phyloP scores from a whole-genome alignment of 2,113 vertebrate species.

The Oryzias javanicus region DNA sequence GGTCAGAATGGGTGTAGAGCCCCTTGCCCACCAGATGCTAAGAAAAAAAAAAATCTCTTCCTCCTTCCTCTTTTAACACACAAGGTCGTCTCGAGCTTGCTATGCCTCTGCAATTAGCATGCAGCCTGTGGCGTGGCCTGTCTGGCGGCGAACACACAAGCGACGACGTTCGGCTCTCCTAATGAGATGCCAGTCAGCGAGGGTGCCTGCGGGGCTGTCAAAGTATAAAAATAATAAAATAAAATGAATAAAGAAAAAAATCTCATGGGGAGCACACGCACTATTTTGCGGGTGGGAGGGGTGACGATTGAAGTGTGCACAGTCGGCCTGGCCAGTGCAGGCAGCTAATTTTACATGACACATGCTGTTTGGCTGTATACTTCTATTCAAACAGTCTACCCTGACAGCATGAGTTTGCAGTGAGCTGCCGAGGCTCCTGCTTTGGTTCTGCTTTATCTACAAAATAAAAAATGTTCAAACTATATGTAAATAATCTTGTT shows the following conservation, averaged over 20 bases:
- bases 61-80: slow-evolving; percentile 40
- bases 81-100: slow-evolving; percentile 67
- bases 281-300: slow-evolving; percentile 44
- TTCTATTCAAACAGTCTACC: slow-evolving; percentile 24
- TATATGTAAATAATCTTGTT: not conserved
- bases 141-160: slow-evolving; percentile 55
- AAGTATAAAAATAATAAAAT: slow-evolving; percentile 21
- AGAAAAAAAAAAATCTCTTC: slow-evolving; percentile 24
- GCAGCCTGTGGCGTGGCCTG: slow-evolving; percentile 68
- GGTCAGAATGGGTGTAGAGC: slow-evolving; percentile 55
- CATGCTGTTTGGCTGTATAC: slow-evolving; percentile 16
- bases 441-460: slow-evolving; percentile 5
- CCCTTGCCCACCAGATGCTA: slow-evolving; percentile 45
- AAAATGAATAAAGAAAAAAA: slow-evolving; percentile 6
- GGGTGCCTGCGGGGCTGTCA: slow-evolving; percentile 42
- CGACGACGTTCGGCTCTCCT: slow-evolving; percentile 45
- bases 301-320: slow-evolving; percentile 39
- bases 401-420: slow-evolving; percentile 13
- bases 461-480: not conserved
- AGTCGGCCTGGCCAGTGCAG: slow-evolving; percentile 9
- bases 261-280: slow-evolving; percentile 32
- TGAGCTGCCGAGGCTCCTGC: not conserved
- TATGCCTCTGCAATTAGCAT: slow-evolving; percentile 73
- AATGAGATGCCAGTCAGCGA: slow-evolving; percentile 72
- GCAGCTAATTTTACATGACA: slow-evolving; percentile 42